Percentiles rank a stretch among this genome's conserved stretches.
These are phyloP conservation scores for Olivierus martensii DNA, from an alignment of 1,140 invertebrate genomes.

Conservation along the genomic window DNA sequence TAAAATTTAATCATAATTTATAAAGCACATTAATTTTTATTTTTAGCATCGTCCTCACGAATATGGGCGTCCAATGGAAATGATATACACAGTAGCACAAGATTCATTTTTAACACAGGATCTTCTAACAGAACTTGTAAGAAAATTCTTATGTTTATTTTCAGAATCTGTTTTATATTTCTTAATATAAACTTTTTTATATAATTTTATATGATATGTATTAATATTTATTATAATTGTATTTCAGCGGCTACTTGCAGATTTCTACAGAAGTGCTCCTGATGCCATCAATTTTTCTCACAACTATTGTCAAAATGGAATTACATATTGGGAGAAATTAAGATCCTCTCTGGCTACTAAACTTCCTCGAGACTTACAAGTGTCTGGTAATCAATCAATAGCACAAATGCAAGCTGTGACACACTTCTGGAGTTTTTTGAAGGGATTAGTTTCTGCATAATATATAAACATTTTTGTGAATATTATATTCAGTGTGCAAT, in stretches of 20 bases:
- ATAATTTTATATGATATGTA: not conserved
- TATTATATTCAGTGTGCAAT: no score
- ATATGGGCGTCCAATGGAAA: constrained; percentile 75
- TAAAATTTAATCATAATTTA: no score
- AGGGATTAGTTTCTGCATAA: constrained; percentile 18
- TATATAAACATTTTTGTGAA: not conserved
- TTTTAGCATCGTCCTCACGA: constrained; percentile 59
- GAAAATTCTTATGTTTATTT: not conserved
- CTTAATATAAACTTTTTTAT: not conserved
- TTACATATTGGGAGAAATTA: constrained; percentile 29
- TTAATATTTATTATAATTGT: not conserved
- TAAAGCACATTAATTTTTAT: constrained; percentile 4
- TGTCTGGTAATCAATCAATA: constrained; percentile 10
- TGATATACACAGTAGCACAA: constrained; percentile 67
- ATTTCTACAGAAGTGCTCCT: constrained; percentile 65
- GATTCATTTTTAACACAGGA: constrained; percentile 68
- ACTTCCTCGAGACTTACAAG: constrained; percentile 22
- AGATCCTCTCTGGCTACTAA: constrained; percentile 24
- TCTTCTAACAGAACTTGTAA: constrained; percentile 67
- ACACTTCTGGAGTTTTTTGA: constrained; percentile 25
- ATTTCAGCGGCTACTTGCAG: constrained; percentile 55
- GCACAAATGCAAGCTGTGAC: constrained; percentile 22
- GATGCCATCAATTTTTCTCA: constrained; percentile 64
- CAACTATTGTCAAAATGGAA: constrained; percentile 31
- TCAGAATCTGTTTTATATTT: not conserved